Conservation (phyloP, 2,113 vertebrate species). For the Piprites chloris region DNA sequence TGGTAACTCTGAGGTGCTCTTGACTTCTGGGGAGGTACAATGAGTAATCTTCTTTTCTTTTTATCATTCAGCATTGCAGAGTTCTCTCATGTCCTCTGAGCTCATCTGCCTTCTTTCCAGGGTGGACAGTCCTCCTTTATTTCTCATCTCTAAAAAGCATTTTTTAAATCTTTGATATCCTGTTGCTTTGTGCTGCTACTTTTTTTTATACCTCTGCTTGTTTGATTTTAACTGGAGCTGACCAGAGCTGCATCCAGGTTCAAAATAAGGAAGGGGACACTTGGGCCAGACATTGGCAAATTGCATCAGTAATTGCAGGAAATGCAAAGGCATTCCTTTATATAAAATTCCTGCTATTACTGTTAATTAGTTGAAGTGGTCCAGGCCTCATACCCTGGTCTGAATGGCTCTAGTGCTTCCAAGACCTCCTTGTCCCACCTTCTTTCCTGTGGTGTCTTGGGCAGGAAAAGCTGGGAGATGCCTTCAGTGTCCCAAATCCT, state of each 20-base stretch:
- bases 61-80: not conserved
- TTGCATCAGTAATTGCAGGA: not conserved
- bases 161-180: not conserved
- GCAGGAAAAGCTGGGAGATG: not conserved
- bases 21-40: accelerated
- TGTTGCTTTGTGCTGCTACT: not conserved
- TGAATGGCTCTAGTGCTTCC: not conserved
- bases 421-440: not conserved
- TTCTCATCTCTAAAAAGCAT: not conserved
- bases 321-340: not conserved
- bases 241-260: not conserved
- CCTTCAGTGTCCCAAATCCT: not conserved
- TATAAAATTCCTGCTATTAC: not conserved
- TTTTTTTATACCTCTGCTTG: not conserved
- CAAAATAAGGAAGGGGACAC: not conserved
- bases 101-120: not conserved
- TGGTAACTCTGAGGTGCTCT: not conserved
- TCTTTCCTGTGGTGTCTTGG: not conserved
- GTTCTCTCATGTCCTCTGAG: not conserved
- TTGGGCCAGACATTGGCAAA: not conserved
- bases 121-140: not conserved
- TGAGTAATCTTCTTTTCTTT: not conserved
- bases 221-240: not conserved
- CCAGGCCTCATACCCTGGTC: not conserved
- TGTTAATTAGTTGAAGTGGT: not conserved